phyloP scores from a whole-genome alignment of 2,888 invertebrate species.

The Nezara viridula region DNA sequence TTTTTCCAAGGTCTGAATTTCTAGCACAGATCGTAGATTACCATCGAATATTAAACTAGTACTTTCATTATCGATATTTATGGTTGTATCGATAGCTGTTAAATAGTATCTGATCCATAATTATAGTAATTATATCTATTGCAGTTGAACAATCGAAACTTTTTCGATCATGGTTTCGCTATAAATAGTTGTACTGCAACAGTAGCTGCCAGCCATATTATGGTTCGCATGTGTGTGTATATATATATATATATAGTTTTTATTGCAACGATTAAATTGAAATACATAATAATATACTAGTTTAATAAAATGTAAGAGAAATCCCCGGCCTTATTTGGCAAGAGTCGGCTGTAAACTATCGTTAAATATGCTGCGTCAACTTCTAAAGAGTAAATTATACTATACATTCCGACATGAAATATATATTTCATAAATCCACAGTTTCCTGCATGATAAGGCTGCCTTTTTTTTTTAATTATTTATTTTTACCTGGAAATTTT shows the following conservation, averaged over 20 bases:
- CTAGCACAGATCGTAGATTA: neutral
- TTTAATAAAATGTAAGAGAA: neutral
- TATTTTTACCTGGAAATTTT: too few relatives aligned
- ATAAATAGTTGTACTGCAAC: neutral
- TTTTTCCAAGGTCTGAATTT: constrained; percentile 3
- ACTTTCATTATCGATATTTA: neutral
- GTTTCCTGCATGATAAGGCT: too few relatives aligned
- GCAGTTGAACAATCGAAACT: neutral
- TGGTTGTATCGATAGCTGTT: neutral
- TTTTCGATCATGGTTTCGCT: neutral
- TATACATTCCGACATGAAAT: too few relatives aligned
- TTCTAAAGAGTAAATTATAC: neutral
- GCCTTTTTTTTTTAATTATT: too few relatives aligned
- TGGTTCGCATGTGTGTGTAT: too few relatives aligned
- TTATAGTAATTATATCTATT: neutral
- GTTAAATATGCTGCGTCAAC: neutral
- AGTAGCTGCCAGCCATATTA: neutral
- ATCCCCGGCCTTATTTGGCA: neutral
- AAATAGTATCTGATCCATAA: neutral
- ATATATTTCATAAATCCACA: too few relatives aligned
- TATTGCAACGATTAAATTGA: too few relatives aligned
- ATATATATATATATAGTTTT: too few relatives aligned
- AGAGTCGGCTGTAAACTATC: neutral
- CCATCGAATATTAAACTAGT: neutral
- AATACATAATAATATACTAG: too few relatives aligned